Conservation (phyloP, 2,888 invertebrate genomes). For the Leuctra nigra region DNA sequence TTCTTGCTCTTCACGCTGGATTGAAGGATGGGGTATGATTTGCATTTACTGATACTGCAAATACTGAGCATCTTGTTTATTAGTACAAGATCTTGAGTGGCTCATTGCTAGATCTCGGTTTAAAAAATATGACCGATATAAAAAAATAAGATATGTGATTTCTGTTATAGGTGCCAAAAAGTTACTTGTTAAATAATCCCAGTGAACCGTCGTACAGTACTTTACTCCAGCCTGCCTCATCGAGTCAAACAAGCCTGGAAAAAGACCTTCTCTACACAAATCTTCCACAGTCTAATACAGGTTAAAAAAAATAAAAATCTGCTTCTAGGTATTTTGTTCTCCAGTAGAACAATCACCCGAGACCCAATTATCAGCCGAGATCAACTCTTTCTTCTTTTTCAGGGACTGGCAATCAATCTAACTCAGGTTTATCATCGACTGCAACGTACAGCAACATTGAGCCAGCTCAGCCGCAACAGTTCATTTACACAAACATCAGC, state of each 20-base stretch:
- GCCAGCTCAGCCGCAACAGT: conserved; percentile 38
- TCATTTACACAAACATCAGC: conserved; percentile 48
- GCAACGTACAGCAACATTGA: conserved; percentile 41
- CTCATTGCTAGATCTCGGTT: too few species aligned
- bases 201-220: conserved; percentile 70
- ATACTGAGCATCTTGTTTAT: too few species aligned
- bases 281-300: conserved; percentile 35
- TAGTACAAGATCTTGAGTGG: too few species aligned
- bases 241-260: conserved; percentile 39
- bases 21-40: too few species aligned
- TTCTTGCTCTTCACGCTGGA: too few species aligned
- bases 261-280: conserved; percentile 30
- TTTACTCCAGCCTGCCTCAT: conserved; percentile 48
- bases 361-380: too few species aligned
- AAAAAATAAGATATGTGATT: conserved; percentile 30
- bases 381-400: too few species aligned
- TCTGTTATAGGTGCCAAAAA: conserved; percentile 64
- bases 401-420: conserved; percentile 26
- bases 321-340: background rate
- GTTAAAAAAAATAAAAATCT: conserved; percentile 24
- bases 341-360: too few species aligned
- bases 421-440: conserved; percentile 31
- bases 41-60: too few species aligned
- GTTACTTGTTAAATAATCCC: conserved; percentile 60
- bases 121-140: too few species aligned